These are phyloP conservation scores for Xanthorhoe designata DNA, from an alignment of 2,888 invertebrate genomes.

Conservation along the genomic window DNA sequence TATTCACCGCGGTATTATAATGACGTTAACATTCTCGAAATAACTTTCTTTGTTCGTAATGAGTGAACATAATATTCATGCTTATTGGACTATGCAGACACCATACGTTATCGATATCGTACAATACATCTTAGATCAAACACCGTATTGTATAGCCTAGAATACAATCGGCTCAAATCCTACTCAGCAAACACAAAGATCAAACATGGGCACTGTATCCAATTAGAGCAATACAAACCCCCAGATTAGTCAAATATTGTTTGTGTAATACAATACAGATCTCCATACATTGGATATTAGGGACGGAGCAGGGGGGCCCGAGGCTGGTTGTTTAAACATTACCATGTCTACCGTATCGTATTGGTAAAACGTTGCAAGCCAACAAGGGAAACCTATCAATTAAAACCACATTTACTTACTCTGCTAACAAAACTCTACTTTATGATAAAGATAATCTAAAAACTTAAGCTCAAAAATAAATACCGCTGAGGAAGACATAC, in stretches of 20 bases:
- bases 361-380: slow-evolving; percentile 11
- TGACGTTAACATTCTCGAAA: too few relatives aligned
- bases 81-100: slow-evolving; percentile 7
- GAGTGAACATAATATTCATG: not conserved
- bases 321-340: slow-evolving; percentile 45
- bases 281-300: slow-evolving; percentile 73
- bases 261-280: slow-evolving; percentile 73
- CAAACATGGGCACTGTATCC: slow-evolving; percentile 56
- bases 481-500: too few relatives aligned
- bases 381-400: slow-evolving; percentile 2
- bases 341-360: slow-evolving; percentile 25
- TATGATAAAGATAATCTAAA: too few relatives aligned
- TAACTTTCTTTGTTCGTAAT: not conserved
- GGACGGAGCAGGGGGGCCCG: slow-evolving; percentile 43
- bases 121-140: slow-evolving; percentile 34
- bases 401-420: not conserved
- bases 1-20: too few relatives aligned
- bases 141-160: slow-evolving; percentile 36
- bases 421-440: not conserved
- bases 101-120: slow-evolving; percentile 16
- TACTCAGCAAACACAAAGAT: slow-evolving; percentile 41
- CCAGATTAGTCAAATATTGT: slow-evolving; percentile 77
- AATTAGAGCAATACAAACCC: slow-evolving; percentile 73
- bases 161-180: slow-evolving; percentile 44
- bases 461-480: too few relatives aligned